Conservation (phyloP, 2,797 vertebrate genomes). For the Tympanoctomys barrerae region DNA sequence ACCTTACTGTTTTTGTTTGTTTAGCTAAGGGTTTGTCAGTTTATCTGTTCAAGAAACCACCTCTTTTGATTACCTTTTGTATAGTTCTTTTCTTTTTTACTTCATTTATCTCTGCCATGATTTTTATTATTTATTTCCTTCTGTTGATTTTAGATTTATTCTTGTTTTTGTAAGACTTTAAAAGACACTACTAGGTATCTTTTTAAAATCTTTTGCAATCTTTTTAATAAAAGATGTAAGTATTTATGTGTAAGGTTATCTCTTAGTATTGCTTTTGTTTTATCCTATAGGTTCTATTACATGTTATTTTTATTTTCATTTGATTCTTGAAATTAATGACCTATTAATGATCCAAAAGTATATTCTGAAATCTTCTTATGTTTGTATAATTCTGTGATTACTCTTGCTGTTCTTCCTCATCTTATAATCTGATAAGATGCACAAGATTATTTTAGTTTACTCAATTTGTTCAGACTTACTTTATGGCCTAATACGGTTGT, state of each 20-base stretch:
- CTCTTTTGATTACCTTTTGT: background rate
- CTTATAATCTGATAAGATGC: background rate
- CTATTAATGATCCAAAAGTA: background rate
- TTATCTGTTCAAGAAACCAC: background rate
- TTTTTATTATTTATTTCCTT: background rate
- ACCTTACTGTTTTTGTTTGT: background rate
- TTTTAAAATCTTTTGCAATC: too few relatives aligned
- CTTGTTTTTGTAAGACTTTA: too few relatives aligned
- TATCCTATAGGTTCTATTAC: background rate
- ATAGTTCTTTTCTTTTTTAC: background rate
- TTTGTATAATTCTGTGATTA: background rate
- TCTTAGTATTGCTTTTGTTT: background rate
- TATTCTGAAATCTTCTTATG: background rate
- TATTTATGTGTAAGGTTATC: too few relatives aligned
- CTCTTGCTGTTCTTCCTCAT: background rate
- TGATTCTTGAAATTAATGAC: background rate
- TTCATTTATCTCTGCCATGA: background rate
- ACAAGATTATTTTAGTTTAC: background rate
- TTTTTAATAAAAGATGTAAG: too few relatives aligned
- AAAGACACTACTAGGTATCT: too few relatives aligned
- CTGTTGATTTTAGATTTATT: too few relatives aligned
- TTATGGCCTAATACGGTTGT: background rate
- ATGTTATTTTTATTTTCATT: background rate
- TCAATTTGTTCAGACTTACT: background rate
- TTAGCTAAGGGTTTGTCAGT: background rate